Conservation (phyloP, 2,888 invertebrate genomes). For the Dryocosmus kuriphilus region DNA sequence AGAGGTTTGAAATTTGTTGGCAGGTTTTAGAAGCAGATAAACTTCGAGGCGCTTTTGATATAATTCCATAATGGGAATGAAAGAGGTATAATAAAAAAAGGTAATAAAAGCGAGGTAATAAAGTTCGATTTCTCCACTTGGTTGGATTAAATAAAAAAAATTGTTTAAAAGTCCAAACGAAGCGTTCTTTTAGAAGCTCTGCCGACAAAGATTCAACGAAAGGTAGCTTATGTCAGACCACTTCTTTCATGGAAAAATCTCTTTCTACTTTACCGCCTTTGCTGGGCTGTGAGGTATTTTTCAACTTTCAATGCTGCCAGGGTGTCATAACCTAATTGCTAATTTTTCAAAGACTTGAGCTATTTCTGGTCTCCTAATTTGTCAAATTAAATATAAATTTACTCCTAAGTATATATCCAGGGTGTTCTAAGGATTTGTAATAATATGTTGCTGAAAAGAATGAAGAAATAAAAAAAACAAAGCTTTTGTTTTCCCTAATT, state of each 20-base stretch:
- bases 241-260: constrained; percentile 75
- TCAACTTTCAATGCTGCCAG: neutral
- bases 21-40: neutral
- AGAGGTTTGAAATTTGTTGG: neutral
- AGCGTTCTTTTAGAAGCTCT: constrained; percentile 37
- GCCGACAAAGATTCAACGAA: constrained; percentile 71
- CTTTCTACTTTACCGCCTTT: constrained; percentile 76
- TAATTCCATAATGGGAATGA: constrained; percentile 1
- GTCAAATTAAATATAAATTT: neutral
- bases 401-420: neutral
- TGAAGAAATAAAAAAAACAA: no score
- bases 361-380: neutral
- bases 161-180: constrained; percentile 38
- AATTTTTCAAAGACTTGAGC: neutral
- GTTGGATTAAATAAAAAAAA: constrained; percentile 46
- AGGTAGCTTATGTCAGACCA: constrained; percentile 68
- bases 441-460: no score
- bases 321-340: neutral
- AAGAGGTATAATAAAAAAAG: constrained; percentile 9
- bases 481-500: no score
- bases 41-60: neutral
- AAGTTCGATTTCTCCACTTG: constrained; percentile 33
- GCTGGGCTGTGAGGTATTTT: constrained; percentile 20
- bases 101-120: constrained; percentile 10
- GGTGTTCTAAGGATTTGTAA: no score